These are phyloP conservation scores for Mesitornis unicolor DNA, from an alignment of 2,113 vertebrate genomes.

Conservation along the genomic window DNA sequence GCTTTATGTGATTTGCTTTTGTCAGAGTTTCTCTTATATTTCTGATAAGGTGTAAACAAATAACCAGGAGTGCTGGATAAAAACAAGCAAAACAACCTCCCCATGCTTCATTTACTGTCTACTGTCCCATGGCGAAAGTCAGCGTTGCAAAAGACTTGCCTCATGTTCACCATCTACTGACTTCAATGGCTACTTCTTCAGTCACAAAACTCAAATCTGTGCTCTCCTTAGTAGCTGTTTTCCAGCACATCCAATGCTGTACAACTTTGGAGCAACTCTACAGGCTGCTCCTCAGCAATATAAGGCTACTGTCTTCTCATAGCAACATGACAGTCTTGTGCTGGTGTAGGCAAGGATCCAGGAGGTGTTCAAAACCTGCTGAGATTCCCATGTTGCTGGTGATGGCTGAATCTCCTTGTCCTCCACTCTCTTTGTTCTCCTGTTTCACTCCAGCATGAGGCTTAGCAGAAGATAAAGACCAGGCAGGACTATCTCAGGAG, in stretches of 20 bases:
- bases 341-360: not conserved
- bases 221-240: not conserved
- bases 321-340: rapidly evolving
- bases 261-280: not conserved
- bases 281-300: not conserved
- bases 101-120: not conserved
- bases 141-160: not conserved
- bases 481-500: not conserved
- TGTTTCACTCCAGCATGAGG: not conserved
- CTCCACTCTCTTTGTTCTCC: not conserved
- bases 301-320: not conserved
- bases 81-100: not conserved
- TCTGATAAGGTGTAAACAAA: not conserved
- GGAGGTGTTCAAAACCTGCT: not conserved
- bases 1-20: not conserved
- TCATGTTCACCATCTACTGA: not conserved
- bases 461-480: not conserved
- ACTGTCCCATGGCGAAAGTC: not conserved
- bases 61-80: not conserved
- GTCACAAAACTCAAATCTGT: not conserved
- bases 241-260: not conserved
- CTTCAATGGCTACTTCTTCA: not conserved
- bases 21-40: not conserved
- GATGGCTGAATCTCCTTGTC: not conserved
- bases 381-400: not conserved